These are phyloP conservation scores for Rhodophaea formosa DNA, from an alignment of 2,888 invertebrate species.

Conservation along the genomic window DNA sequence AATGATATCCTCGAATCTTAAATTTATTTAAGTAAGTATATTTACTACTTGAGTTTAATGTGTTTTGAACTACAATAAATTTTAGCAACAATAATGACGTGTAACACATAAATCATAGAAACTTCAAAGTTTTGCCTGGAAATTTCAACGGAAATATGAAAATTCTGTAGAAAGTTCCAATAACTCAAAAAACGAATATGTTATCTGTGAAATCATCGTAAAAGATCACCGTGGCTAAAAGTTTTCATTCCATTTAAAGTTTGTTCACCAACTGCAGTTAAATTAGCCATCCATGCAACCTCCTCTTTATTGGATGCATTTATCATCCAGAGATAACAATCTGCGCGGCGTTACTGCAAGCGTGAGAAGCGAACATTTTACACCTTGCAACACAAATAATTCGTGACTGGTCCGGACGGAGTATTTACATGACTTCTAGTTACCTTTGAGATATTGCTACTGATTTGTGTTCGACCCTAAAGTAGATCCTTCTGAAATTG, in stretches of 20 bases:
- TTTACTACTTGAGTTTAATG: neutral
- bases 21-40: neutral
- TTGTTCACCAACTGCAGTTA: conserved; percentile 27
- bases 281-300: conserved; percentile 27
- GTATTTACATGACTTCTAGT: neutral
- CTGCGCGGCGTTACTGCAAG: conserved; percentile 56
- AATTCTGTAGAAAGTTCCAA: too few species aligned
- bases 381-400: conserved; percentile 35
- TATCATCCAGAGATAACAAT: conserved; percentile 65
- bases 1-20: neutral
- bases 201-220: neutral
- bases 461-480: neutral
- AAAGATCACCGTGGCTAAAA: neutral
- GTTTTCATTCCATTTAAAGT: conserved; percentile 20
- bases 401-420: conserved; percentile 53
- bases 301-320: conserved; percentile 51
- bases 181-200: too few species aligned
- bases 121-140: too few species aligned
- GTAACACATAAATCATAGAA: neutral
- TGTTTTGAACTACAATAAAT: too few species aligned
- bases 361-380: conserved; percentile 62
- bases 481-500: neutral
- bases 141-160: too few species aligned
- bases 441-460: neutral
- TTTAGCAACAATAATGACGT: neutral